Evolutionary conservation across 1,140 invertebrate genomes (phyloP).

Genomic region (Cheumatopsyche charites): DNA sequence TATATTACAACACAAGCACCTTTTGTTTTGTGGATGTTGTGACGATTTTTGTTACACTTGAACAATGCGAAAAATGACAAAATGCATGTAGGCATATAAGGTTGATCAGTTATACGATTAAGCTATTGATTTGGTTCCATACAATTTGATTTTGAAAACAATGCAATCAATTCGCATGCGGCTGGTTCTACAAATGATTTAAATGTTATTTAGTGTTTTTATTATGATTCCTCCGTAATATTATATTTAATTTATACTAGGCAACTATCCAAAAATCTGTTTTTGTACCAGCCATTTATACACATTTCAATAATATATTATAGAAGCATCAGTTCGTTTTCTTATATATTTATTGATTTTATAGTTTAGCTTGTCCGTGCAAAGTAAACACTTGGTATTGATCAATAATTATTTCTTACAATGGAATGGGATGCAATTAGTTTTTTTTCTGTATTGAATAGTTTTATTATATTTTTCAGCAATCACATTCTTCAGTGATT

Average conservation of each 20-base stretch:
- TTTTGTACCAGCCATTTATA: slow-evolving; percentile 18
- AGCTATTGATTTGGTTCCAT: slow-evolving; percentile 21
- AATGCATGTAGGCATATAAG: slow-evolving; percentile 41
- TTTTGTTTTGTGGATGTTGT: slow-evolving; percentile 37
- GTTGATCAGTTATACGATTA: slow-evolving; percentile 4
- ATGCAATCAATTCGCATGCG: slow-evolving; percentile 41
- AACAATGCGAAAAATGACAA: slow-evolving; percentile 20
- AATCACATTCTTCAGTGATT: slow-evolving; percentile 43
- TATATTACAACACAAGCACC: slow-evolving; percentile 22
- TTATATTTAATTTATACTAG: slow-evolving; percentile 30
- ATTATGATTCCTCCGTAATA: slow-evolving; percentile 12
- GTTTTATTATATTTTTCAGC: slow-evolving; percentile 37
- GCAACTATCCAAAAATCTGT: slow-evolving; percentile 18
- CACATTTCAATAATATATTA: slow-evolving; percentile 18
- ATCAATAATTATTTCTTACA: slow-evolving; percentile 27
- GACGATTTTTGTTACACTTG: slow-evolving; percentile 38
- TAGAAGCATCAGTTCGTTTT: slow-evolving; percentile 34
- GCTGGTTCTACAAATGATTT: slow-evolving; percentile 37
- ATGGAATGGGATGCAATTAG: slow-evolving; percentile 41
- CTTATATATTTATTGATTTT: slow-evolving; percentile 17
- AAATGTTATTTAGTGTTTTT: slow-evolving; percentile 6
- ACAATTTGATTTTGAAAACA: slow-evolving; percentile 14
- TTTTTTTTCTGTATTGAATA: slow-evolving; percentile 40
- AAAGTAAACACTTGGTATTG: slow-evolving; percentile 26
- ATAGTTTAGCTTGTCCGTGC: slow-evolving; percentile 39